phyloP scores from a whole-genome alignment of 1,140 invertebrate species.

The Scaptomyza graminum region DNA sequence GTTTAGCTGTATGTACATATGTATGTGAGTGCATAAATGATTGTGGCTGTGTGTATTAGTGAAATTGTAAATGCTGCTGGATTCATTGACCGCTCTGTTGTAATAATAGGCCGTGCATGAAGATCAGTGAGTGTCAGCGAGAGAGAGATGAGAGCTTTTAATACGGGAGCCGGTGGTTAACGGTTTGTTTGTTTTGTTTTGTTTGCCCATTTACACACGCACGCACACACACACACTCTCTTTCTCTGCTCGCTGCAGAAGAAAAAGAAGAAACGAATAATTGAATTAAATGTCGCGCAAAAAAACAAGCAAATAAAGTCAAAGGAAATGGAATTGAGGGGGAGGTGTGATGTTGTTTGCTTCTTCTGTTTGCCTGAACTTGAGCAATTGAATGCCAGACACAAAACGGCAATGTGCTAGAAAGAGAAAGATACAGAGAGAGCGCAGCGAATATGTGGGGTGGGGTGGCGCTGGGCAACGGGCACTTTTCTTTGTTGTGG shows the following conservation, averaged over 20 bases:
- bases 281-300: conserved; percentile 74
- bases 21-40: background rate
- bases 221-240: background rate
- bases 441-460: conserved; percentile 6
- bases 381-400: conserved; percentile 52
- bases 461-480: conserved; percentile 8
- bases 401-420: conserved; percentile 1
- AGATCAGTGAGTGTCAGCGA: conserved; percentile 22
- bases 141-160: background rate
- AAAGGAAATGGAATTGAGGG: conserved; percentile 35
- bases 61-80: conserved; percentile 10
- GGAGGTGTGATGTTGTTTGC: conserved; percentile 25
- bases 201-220: conserved; percentile 18
- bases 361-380: conserved; percentile 58
- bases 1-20: background rate
- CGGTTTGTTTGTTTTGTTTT: conserved; percentile 65
- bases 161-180: conserved; percentile 36
- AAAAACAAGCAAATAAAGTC: conserved; percentile 66
- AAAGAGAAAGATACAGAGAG: conserved; percentile 24
- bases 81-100: conserved; percentile 67
- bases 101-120: conserved; percentile 37
- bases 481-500: conserved; percentile 66
- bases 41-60: background rate
- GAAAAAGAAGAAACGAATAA: conserved; percentile 59
- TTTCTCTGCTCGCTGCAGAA: background rate